A percentile compares a stretch with the other conserved stretches of the same genome.
These are phyloP conservation scores for Urocynchramus pylzowi DNA, from an alignment of 2,113 vertebrate species.

Conservation along the genomic window DNA sequence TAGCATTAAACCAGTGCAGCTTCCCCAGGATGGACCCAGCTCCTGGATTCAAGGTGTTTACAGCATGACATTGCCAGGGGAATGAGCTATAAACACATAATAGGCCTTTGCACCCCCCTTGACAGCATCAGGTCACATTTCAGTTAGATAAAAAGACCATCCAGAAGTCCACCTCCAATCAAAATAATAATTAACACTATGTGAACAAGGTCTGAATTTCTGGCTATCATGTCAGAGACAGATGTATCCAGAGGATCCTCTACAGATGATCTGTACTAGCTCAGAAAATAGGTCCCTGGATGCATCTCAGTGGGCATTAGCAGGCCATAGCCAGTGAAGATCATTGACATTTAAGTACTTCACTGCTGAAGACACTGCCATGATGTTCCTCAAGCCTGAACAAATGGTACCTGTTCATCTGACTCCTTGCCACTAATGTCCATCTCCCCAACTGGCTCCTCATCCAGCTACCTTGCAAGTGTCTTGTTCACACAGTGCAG, in stretches of 20 bases:
- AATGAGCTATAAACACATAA: background rate
- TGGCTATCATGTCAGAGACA: background rate
- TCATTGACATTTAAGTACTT: background rate
- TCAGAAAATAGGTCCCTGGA: background rate
- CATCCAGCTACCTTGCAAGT: background rate
- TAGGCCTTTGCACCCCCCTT: background rate
- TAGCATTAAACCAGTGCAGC: background rate
- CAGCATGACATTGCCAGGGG: background rate
- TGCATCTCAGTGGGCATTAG: background rate
- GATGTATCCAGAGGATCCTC: background rate
- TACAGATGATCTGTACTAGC: background rate
- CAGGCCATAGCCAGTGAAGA: background rate
- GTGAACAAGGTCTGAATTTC: background rate
- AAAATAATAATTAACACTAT: background rate
- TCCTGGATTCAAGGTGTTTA: background rate
- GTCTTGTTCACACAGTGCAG: background rate
- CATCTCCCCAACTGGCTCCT: background rate
- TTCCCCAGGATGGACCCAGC: background rate
- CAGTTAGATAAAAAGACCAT: background rate
- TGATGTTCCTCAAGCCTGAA: background rate
- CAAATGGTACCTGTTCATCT: background rate
- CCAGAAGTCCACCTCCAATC: background rate
- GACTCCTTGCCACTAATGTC: background rate
- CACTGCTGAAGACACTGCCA: background rate
- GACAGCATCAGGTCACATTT: background rate